A percentile compares a stretch with the other conserved stretches of the same genome.
These are phyloP conservation scores for Tenthredo mesomela DNA, from an alignment of 2,888 invertebrate species.

Conservation along the genomic window DNA sequence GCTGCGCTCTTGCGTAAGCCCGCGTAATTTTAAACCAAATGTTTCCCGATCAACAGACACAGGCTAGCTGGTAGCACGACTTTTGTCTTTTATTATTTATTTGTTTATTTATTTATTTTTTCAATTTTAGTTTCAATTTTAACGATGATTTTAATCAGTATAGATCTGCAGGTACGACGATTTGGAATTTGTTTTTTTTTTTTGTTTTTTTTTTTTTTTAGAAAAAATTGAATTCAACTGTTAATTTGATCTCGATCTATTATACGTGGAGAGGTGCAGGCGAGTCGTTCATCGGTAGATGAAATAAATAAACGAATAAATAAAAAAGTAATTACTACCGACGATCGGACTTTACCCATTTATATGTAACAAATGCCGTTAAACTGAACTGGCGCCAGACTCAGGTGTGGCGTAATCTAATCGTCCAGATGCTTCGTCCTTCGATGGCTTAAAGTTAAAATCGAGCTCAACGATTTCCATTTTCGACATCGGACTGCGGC, in stretches of 20 bases:
- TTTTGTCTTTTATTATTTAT: too few relatives aligned
- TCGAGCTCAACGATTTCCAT: slow-evolving; percentile 30
- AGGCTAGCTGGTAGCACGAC: too few relatives aligned
- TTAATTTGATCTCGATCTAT: too few relatives aligned
- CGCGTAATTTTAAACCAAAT: slow-evolving; percentile 47
- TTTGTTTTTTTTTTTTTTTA: too few relatives aligned
- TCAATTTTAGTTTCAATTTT: too few relatives aligned
- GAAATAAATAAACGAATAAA: background rate
- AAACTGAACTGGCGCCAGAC: slow-evolving; percentile 19
- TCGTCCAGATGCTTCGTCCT: slow-evolving; percentile 35
- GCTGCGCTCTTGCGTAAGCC: slow-evolving; percentile 29
- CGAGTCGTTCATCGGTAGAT: background rate
- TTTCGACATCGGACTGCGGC: slow-evolving; percentile 17
- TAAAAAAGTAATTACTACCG: background rate
- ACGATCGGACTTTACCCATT: background rate
- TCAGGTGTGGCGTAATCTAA: slow-evolving; percentile 42
- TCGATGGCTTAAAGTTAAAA: slow-evolving; percentile 37
- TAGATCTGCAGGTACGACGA: too few relatives aligned
- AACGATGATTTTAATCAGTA: too few relatives aligned
- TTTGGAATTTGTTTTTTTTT: too few relatives aligned
- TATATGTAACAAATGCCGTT: slow-evolving; percentile 31
- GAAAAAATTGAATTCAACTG: too few relatives aligned
- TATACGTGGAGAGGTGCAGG: background rate
- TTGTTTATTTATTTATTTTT: too few relatives aligned
- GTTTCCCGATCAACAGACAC: slow-evolving; percentile 33